A percentile compares a stretch with the other conserved stretches of the same genome.
Conservation (phyloP, 2,113 vertebrate species). For the Noctilio leporinus region DNA sequence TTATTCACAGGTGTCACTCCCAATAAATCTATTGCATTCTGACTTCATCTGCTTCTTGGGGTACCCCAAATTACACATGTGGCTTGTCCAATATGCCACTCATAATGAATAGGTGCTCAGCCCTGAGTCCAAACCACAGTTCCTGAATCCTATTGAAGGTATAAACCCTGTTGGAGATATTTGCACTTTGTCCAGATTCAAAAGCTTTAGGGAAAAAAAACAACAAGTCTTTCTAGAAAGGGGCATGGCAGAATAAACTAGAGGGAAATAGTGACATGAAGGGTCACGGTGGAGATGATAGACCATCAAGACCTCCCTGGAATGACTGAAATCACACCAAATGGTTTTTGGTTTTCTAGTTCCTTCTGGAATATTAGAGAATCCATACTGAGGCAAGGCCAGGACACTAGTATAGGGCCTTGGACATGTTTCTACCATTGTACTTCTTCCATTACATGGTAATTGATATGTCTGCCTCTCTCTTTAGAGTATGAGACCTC, state of each 20-base stretch:
- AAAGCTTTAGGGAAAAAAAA: neutral
- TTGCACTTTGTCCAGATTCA: neutral
- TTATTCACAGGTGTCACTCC: neutral
- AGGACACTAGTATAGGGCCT: neutral
- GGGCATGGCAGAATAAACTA: neutral
- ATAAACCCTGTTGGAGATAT: neutral
- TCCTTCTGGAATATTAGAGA: neutral
- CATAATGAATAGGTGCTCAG: neutral
- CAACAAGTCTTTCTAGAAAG: neutral
- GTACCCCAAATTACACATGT: neutral
- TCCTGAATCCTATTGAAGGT: neutral
- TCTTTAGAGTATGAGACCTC: neutral
- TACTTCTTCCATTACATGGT: neutral
- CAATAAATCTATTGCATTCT: neutral
- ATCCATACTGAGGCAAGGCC: neutral
- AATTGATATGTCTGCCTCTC: neutral
- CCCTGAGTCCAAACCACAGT: neutral
- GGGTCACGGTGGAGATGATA: neutral
- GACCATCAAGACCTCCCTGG: neutral
- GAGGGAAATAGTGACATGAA: neutral
- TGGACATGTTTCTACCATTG: neutral
- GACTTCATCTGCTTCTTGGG: neutral
- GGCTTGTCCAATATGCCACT: neutral
- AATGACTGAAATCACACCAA: neutral
- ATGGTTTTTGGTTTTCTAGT: neutral